Evolutionary conservation across 2,113 vertebrate genomes (phyloP).

Genomic region (Pipa parva): DNA sequence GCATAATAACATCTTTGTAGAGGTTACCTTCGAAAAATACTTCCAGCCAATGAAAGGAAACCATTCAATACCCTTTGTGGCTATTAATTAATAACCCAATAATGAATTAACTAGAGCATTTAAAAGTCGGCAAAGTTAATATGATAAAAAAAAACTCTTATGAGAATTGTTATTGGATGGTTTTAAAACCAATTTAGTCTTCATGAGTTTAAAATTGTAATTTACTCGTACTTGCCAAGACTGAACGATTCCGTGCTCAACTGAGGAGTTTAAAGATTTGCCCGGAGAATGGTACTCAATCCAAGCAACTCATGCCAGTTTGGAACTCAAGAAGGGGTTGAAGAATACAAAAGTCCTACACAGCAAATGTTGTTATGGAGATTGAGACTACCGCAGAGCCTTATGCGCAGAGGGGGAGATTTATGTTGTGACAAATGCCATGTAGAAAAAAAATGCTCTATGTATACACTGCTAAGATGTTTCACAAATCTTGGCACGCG

Average conservation of each 20-base stretch:
- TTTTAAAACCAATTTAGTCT: slow-evolving; percentile 42
- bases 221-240: slow-evolving; percentile 18
- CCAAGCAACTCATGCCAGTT: slow-evolving; percentile 36
- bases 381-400: slow-evolving; percentile 18
- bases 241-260: slow-evolving; percentile 38
- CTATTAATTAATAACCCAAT: slow-evolving; percentile 34
- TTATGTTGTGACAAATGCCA: slow-evolving; percentile 41
- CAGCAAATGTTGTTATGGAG: slow-evolving; percentile 44
- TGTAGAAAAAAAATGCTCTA: slow-evolving; percentile 31
- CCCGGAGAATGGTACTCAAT: slow-evolving; percentile 17
- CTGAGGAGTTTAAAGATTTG: slow-evolving; percentile 37
- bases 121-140: slow-evolving; percentile 35
- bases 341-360: slow-evolving; percentile 36
- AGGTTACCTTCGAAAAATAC: slow-evolving; percentile 1
- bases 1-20: slow-evolving; percentile 2
- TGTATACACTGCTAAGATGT: slow-evolving; percentile 1
- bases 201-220: slow-evolving; percentile 38
- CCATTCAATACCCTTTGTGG: slow-evolving; percentile 7
- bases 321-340: slow-evolving; percentile 35
- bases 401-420: slow-evolving; percentile 9
- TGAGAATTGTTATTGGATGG: slow-evolving; percentile 37
- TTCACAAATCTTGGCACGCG: slow-evolving; percentile 13
- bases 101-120: slow-evolving; percentile 14
- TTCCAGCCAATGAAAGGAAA: slow-evolving; percentile 7
- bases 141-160: slow-evolving; percentile 39